Evolutionary conservation across 1,140 invertebrate genomes (phyloP).

Genomic region (Temnothorax curvispinosus): DNA sequence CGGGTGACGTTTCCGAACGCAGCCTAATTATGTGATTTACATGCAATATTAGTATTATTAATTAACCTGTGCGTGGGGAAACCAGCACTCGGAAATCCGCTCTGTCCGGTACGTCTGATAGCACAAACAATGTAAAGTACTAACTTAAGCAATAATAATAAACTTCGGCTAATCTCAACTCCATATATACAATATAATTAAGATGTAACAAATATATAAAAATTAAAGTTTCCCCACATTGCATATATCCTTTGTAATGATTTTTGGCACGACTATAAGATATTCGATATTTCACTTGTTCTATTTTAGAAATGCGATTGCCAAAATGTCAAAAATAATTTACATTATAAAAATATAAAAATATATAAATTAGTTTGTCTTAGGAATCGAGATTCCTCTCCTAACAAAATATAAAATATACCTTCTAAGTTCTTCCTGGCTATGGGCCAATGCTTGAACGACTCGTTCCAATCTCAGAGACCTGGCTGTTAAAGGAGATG

Average conservation of each 20-base stretch:
- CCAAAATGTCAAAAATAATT: slow-evolving; percentile 35
- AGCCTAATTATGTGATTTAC: slow-evolving; percentile 58
- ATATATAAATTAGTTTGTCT: not conserved
- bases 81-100: slow-evolving; percentile 81
- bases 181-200: slow-evolving; percentile 11
- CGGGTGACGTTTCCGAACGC: too few species aligned
- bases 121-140: slow-evolving; percentile 66
- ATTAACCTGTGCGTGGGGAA: slow-evolving; percentile 85
- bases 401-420: slow-evolving; percentile 77
- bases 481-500: slow-evolving; percentile 93
- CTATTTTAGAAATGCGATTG: slow-evolving; percentile 36
- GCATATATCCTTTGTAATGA: not conserved
- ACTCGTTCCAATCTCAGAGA: slow-evolving; percentile 94
- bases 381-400: not conserved
- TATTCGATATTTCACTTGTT: not conserved
- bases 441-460: slow-evolving; percentile 94
- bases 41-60: slow-evolving; percentile 83
- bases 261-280: not conserved
- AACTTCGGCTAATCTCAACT: slow-evolving; percentile 43
- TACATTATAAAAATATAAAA: slow-evolving; percentile 19
- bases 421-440: slow-evolving; percentile 93
- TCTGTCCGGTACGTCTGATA: slow-evolving; percentile 83
- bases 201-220: slow-evolving; percentile 1
- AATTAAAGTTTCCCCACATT: slow-evolving; percentile 14
- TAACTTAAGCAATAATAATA: slow-evolving; percentile 60